Base-by-base conservation (phyloP, 2,113 vertebrate species). In the Saimiri boliviensis region DNA sequence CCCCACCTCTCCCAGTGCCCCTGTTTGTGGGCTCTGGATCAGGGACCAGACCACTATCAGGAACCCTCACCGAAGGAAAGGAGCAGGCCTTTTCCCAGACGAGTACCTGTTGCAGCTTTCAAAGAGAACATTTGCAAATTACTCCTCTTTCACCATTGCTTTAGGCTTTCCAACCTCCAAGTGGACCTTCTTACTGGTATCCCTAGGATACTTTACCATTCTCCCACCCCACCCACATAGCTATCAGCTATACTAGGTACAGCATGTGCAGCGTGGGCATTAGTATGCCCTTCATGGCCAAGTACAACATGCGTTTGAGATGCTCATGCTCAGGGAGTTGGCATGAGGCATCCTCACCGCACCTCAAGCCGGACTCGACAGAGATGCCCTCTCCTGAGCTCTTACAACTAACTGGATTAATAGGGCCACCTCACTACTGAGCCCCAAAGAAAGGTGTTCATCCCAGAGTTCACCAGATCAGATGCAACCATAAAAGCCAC, bases 401-500 rank as follows among this genome's bases (percentile, higher is more conserved):
- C n/a, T 96, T 95, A 42, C 82, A 97, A 74, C 96, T 20, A 97
- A 74, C 95, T 20, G 25, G 1, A 3, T 81, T 32, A 89, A 35
- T 0, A 0, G 76, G 79, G 92, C 77, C 93, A 85, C 58, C 66
- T 98, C 88, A 97, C 58, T 88, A 45, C 88, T 89, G 92, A 94
- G 86, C 84, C 98, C 92, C 23, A 40, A 66, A 89, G 94, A 97
- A 98, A 96, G 52, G 32, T 58, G 80, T 83, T 95, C 86, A 66
- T 90, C 76, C 52, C 30, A 71, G 93, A 96, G 91, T 96, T 73
- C 88, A 47, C 66, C 84, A 93, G 49, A 93, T 60, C 66, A 68
- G 79, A 81, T 83, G 32, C 97, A 97, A 49, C 86, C n/a, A 21
- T 5, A 4, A 14, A 96, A 96, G 97, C 98, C 96, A 92, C 98